Conservation (phyloP, 2,113 vertebrate species). For the Barbus barbus region DNA sequence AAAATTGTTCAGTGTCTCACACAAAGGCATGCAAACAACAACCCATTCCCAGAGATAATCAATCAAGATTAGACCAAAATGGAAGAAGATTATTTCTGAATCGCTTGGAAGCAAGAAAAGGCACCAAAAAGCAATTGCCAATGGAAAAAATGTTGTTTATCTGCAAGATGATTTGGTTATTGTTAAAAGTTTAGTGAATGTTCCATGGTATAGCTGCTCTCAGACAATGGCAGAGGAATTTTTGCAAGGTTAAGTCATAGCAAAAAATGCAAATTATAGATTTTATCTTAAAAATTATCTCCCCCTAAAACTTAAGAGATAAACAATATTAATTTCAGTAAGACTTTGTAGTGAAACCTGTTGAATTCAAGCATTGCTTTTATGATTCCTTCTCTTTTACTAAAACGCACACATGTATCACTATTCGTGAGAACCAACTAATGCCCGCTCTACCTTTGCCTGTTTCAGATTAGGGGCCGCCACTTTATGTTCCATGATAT, state of each 20-base stretch:
- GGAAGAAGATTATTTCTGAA: constrained; percentile 44
- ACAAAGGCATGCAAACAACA: constrained; percentile 39
- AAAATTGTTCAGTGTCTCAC: constrained; percentile 27
- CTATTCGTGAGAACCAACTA: constrained; percentile 63
- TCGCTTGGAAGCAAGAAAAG: constrained; percentile 25
- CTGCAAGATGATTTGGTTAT: constrained; percentile 7
- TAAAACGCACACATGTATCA: constrained; percentile 28
- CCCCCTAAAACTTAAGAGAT: too few relatives aligned
- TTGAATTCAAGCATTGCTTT: background rate
- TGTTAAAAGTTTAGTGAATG: constrained; percentile 1
- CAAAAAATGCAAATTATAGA: background rate
- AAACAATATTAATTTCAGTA: background rate
- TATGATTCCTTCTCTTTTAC: constrained; percentile 5
- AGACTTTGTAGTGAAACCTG: background rate
- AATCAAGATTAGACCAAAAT: constrained; percentile 44
- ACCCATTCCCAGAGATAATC: constrained; percentile 40
- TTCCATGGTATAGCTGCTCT: constrained; percentile 10
- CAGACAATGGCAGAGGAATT: background rate
- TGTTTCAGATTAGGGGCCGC: constrained; percentile 73
- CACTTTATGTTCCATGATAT: constrained; percentile 65
- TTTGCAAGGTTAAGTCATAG: background rate
- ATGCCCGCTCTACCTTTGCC: constrained; percentile 56
- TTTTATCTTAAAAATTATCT: background rate
- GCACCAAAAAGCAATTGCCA: constrained; percentile 16
- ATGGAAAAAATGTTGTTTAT: constrained; percentile 28